These are phyloP conservation scores for Gortyna flavago DNA, from an alignment of 2,888 invertebrate species.

Conservation along the genomic window DNA sequence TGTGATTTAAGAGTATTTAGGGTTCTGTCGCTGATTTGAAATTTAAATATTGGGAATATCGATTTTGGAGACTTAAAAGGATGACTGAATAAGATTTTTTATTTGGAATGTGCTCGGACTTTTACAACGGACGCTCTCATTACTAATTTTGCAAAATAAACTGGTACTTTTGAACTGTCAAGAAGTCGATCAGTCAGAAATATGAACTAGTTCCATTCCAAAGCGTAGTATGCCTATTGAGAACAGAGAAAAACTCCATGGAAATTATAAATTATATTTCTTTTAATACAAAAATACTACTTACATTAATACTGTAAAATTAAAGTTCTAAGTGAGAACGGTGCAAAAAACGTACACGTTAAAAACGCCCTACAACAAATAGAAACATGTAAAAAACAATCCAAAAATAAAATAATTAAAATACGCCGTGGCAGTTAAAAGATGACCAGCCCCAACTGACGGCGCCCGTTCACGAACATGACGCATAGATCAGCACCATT, in stretches of 20 bases:
- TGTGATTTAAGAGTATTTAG: slow-evolving; percentile 54
- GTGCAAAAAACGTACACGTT: too few relatives aligned
- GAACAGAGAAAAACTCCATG: too few relatives aligned
- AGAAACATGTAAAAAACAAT: background rate
- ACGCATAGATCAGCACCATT: background rate
- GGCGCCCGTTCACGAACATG: background rate
- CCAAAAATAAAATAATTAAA: background rate
- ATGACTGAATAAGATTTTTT: background rate
- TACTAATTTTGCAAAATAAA: background rate
- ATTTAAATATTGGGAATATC: background rate
- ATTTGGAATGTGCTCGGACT: background rate
- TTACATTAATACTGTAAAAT: too few relatives aligned
- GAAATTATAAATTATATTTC: too few relatives aligned
- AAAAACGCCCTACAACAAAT: background rate
- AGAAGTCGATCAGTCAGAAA: too few relatives aligned
- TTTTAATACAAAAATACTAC: too few relatives aligned
- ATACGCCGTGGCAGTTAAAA: too few relatives aligned
- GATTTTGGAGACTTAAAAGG: background rate
- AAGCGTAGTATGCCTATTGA: too few relatives aligned
- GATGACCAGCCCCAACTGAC: background rate
- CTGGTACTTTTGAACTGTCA: too few relatives aligned
- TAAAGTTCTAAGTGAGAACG: too few relatives aligned
- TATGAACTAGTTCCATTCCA: too few relatives aligned
- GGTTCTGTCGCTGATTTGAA: slow-evolving; percentile 27
- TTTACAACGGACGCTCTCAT: background rate